A percentile compares a stretch with the other conserved stretches of the same genome.
These are phyloP conservation scores for Ophioninae sp. DNA, from an alignment of 2,888 invertebrate species.

Conservation along the genomic window DNA sequence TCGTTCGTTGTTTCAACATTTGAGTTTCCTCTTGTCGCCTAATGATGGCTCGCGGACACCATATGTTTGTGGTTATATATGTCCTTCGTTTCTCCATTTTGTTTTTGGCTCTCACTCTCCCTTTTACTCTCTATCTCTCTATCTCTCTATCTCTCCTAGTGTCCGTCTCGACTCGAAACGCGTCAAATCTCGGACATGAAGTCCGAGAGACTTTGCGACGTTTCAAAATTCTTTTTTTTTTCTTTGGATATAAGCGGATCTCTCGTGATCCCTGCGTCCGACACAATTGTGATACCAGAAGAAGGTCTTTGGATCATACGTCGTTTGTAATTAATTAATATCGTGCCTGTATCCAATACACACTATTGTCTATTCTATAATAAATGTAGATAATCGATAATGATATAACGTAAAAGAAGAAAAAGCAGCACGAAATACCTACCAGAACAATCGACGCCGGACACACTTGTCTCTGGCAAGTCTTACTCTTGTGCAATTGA, in stretches of 20 bases:
- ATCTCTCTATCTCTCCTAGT: slow-evolving; percentile 28
- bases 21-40: slow-evolving; percentile 60
- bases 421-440: slow-evolving; percentile 66
- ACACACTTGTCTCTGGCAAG: slow-evolving; percentile 40
- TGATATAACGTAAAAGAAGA: slow-evolving; percentile 70
- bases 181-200: slow-evolving; percentile 70
- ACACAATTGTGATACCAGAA: slow-evolving; percentile 77
- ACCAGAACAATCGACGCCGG: slow-evolving; percentile 44
- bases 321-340: slow-evolving; percentile 79
- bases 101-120: slow-evolving; percentile 18
- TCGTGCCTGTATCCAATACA: slow-evolving; percentile 80
- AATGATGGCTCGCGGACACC: slow-evolving; percentile 16
- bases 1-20: slow-evolving; percentile 71
- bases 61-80: slow-evolving; percentile 35
- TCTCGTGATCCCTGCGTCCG: slow-evolving; percentile 53
- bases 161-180: slow-evolving; percentile 40
- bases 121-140: slow-evolving; percentile 8
- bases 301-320: slow-evolving; percentile 75
- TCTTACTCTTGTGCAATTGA: slow-evolving; percentile 70
- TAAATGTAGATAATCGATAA: slow-evolving; percentile 62
- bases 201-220: slow-evolving; percentile 69
- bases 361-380: slow-evolving; percentile 71
- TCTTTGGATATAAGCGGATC: slow-evolving; percentile 53
- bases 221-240: slow-evolving; percentile 51
- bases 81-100: slow-evolving; percentile 6